Conservation (phyloP, 2,888 invertebrate species). For the Sesia bembeciformis region DNA sequence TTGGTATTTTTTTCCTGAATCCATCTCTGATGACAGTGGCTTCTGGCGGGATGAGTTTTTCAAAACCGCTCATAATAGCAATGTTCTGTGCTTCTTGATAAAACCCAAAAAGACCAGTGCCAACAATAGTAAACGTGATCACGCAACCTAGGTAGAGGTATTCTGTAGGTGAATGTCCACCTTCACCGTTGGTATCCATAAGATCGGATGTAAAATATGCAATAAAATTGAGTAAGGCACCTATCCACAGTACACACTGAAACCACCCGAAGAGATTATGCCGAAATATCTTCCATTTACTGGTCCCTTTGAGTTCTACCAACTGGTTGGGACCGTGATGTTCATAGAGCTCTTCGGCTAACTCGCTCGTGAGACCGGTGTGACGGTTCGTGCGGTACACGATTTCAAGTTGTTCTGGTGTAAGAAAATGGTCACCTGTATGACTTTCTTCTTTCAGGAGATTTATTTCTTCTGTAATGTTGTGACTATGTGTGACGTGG, state of each 20-base stretch:
- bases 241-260: constrained; percentile 80
- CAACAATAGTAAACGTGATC: constrained; percentile 46
- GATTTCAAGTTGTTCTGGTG: constrained; percentile 48
- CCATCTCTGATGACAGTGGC: constrained; percentile 82
- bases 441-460: constrained; percentile 48
- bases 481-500: too few species aligned
- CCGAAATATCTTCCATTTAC: constrained; percentile 77
- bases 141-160: constrained; percentile 58
- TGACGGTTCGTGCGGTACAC: constrained; percentile 57
- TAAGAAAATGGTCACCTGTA: constrained; percentile 60
- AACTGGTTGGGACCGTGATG: constrained; percentile 77
- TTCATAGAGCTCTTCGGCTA: constrained; percentile 68
- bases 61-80: constrained; percentile 89
- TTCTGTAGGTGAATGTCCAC: constrained; percentile 38
- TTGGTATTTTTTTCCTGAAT: constrained; percentile 70
- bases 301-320: constrained; percentile 73
- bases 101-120: constrained; percentile 73
- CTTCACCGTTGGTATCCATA: constrained; percentile 10
- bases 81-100: constrained; percentile 79
- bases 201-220: constrained; percentile 59
- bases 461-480: constrained; percentile 25
- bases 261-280: constrained; percentile 83
- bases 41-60: constrained; percentile 83
- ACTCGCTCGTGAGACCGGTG: constrained; percentile 66
- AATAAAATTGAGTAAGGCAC: constrained; percentile 75